Evolutionary conservation across 2,113 vertebrate genomes (phyloP), one percentile per base, ranked within the genome.

Genomic region (Mormoops blainvillei): DNA sequence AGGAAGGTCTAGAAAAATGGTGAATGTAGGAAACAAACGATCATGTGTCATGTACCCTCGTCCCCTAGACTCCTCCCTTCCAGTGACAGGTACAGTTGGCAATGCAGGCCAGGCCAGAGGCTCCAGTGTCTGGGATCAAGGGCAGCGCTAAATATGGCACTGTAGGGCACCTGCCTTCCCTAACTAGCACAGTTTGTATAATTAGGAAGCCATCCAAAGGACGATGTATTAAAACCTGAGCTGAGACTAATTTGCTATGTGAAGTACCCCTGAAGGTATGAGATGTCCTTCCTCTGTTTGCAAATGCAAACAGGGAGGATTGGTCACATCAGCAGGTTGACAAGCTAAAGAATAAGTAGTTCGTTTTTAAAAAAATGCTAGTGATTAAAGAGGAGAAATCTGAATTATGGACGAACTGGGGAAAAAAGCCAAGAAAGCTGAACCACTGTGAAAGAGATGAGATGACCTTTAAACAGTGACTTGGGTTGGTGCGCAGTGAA

Each of bases 1-100:
- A 81, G 15, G 41, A 22, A 76, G 0, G 22, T 22, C 85, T 61
- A 38, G 45, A 58, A 83, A 93, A n/a, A 48, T 12, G 6, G 5
- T 19, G 12, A n/a, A 43, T 38, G 10, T 89, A 67, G 3, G 12
- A 50, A 48, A n/a, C n/a, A 58, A 36, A 48, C 48, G 20, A 3
- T 5, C 0, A 2, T 0, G 11, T 7, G 3, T 4, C 5, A 6
- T 5, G 28, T 15, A 18, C 2, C 12, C 15, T n/a, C 67, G 11
- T 18, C 24, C 1, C 1, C 16, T 13, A 33, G 2, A 38, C 12
- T 16, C 20, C 36, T 50, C 12, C 14, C 13, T 56, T 33, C 11
- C 50, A 26, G 2, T 63, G 20, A 52, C 45, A 36, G 0, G 14
- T n/a, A 7, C 24, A 63, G 31, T 43, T 71, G 4, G 11, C 33